Evolutionary conservation across 2,888 invertebrate species (phyloP).

Genomic region (Uropetala carovei): DNA sequence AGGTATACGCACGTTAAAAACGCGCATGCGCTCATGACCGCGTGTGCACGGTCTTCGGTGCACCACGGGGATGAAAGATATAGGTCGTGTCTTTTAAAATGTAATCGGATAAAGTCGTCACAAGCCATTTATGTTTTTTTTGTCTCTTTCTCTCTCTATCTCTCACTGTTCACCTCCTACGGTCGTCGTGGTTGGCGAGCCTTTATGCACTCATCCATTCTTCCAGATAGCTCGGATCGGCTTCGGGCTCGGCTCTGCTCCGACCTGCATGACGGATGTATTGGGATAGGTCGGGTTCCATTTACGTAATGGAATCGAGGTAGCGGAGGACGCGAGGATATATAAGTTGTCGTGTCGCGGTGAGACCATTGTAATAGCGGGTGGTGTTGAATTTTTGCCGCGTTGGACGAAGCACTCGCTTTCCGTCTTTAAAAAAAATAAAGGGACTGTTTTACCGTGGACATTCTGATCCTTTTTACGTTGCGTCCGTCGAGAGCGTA

Average conservation of each 20-base stretch:
- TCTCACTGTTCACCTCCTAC: too few species aligned
- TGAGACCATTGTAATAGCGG: neutral
- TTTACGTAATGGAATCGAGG: slow-evolving; percentile 17
- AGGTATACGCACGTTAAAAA: too few species aligned
- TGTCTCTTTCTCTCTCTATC: neutral
- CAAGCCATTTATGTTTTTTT: neutral
- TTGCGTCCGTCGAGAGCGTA: too few species aligned
- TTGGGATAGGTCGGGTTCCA: slow-evolving; percentile 27
- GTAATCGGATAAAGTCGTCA: slow-evolving; percentile 28
- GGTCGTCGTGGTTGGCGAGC: neutral
- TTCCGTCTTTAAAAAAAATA: too few species aligned
- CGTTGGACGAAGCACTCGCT: too few species aligned
- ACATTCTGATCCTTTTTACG: too few species aligned
- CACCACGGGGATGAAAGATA: slow-evolving; percentile 6
- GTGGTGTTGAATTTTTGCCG: too few species aligned
- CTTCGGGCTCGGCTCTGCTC: neutral
- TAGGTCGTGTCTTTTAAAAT: neutral
- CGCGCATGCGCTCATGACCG: too few species aligned
- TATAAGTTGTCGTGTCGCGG: neutral
- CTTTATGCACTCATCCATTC: neutral
- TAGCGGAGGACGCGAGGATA: neutral
- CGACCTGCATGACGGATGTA: neutral
- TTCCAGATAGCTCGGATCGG: too few species aligned
- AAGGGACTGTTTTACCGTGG: too few species aligned
- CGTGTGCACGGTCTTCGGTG: too few species aligned